Base-by-base conservation (phyloP, 1,140 invertebrate genomes). In the Pseudomyrmex gracilis region DNA sequence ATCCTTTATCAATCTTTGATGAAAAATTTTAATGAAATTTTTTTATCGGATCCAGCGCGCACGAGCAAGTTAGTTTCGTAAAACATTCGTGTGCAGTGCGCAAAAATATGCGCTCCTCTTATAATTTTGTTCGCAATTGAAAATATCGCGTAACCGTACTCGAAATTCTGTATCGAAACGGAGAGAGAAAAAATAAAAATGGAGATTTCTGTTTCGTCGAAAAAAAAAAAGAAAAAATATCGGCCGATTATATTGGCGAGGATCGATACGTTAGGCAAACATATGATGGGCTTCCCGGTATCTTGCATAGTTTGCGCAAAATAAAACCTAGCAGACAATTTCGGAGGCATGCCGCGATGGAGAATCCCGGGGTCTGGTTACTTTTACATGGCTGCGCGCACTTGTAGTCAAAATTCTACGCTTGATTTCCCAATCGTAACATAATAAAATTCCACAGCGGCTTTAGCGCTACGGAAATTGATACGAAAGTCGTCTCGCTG, bases 371-470 rank as follows among this genome's bases (percentile, higher is more conserved):
- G 20, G 34, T 9, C 15, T 47, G 17, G 34, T 34, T 74, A 60
- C 71, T 20, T 74, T 82, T 45, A 45, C 47, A 24, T 10, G 34
- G 34, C 34, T 34, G 34, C 17, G 20, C 76, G 24, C 1, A 20
- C 20, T 68, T 57, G 49, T 22, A 68, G 43, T 47, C 34, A 15
- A 64, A 17, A 80, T 20, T 12, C 43, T 15, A 49, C 8, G 53
- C 2, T 20, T 45, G 12, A 13, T 34, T 49, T 70, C 13, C 17
- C 66, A 71, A 80, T 71, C 76, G 20, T 34, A 78, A 58, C 53
- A 34, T 64, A 87, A 74, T 87, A 80, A 80, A 87, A 84, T 61
- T 87, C 20, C 22, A 68, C 55, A n/a, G n/a, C 61, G n/a, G 24
- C 64, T 73, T 80, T 63, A 34, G 45, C 51, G 17, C 17, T 60